These are phyloP conservation scores for Aix galericulata DNA, from an alignment of 2,113 vertebrate genomes.

Conservation along the genomic window DNA sequence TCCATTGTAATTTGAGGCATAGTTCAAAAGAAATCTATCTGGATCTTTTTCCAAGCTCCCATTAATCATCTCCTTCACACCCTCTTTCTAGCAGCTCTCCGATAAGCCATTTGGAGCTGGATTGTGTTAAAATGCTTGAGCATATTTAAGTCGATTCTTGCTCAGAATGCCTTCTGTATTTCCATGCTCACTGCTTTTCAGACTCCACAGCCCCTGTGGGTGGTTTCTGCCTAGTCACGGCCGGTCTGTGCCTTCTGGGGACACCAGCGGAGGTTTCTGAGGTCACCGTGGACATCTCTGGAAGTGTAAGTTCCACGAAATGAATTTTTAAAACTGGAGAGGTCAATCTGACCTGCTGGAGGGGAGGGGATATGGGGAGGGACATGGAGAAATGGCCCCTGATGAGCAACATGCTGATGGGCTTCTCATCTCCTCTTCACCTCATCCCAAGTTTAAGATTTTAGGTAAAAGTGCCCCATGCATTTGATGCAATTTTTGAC, in stretches of 20 bases:
- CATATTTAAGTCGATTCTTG: not conserved
- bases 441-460: not conserved
- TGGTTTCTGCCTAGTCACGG: not conserved
- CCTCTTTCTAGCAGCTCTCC: not conserved
- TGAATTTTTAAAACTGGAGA: not conserved
- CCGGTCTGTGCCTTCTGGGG: not conserved
- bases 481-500: not conserved
- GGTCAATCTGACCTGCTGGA: not conserved
- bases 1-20: constrained; percentile 23
- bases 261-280: not conserved
- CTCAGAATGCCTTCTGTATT: not conserved
- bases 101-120: not conserved
- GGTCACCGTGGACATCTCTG: not conserved
- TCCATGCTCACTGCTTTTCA: not conserved
- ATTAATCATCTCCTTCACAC: constrained; percentile 10
- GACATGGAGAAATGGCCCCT: fast-evolving
- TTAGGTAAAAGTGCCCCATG: not conserved
- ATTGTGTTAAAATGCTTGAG: not conserved
- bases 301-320: not conserved
- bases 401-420: not conserved
- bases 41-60: not conserved
- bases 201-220: not conserved
- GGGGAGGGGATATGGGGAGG: too few species aligned
- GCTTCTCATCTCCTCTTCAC: not conserved
- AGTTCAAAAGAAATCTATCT: constrained; percentile 25